Conservation (phyloP, 2,888 invertebrate genomes). For the Apoda limacodes region DNA sequence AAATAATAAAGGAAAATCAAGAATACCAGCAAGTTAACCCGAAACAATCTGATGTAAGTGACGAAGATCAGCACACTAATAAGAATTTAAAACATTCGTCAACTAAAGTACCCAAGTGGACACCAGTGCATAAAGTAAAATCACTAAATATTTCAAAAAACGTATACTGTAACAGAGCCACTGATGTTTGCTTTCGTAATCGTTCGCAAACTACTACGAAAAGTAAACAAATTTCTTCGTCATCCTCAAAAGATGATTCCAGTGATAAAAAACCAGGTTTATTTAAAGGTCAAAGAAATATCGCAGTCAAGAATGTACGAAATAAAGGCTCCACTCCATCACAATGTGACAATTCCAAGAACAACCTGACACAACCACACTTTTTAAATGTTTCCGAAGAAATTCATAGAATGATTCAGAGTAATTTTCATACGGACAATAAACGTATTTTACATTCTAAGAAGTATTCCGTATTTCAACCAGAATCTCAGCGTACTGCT, state of each 20-base stretch:
- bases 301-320: too few species aligned
- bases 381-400: too few species aligned
- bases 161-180: conserved; percentile 4
- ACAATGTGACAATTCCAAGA: neutral
- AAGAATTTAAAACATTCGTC: conserved; percentile 11
- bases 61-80: conserved; percentile 13
- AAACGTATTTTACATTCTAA: neutral
- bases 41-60: conserved; percentile 9
- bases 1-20: conserved; percentile 30
- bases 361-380: neutral
- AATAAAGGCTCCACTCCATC: too few species aligned
- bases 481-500: neutral
- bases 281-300: conserved; percentile 13
- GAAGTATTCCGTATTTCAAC: neutral
- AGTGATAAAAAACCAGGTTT: conserved; percentile 15
- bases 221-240: conserved; percentile 17
- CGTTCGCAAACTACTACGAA: neutral
- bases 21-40: conserved; percentile 11
- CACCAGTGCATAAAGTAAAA: conserved; percentile 49
- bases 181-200: conserved; percentile 3
- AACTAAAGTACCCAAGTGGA: conserved; percentile 26
- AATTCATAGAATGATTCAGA: too few species aligned
- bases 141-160: conserved; percentile 48
- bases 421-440: too few species aligned
- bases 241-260: conserved; percentile 26